A percentile compares a stretch with the other conserved stretches of the same genome.
Conservation (phyloP, 2,797 vertebrate species). For the Harpagifer antarcticus region DNA sequence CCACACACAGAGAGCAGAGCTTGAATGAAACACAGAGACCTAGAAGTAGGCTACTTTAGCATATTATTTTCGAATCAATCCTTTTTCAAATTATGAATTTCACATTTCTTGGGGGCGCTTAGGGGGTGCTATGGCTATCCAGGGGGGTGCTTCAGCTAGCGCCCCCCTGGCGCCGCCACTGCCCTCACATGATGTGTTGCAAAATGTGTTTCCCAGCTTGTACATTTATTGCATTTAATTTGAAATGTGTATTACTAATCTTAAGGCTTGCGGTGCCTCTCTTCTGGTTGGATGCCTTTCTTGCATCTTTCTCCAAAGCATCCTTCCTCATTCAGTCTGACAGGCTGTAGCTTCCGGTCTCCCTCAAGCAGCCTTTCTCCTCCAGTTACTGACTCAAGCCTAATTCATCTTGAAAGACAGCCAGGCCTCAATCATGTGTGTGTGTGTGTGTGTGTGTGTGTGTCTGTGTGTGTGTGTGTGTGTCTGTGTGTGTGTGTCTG, state of each 20-base stretch:
- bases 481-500: slow-evolving; percentile 27
- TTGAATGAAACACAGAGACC: too few relatives aligned
- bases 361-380: slow-evolving; percentile 71
- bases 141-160: too few relatives aligned
- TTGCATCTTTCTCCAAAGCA: slow-evolving; percentile 19
- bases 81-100: too few relatives aligned
- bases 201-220: too few relatives aligned
- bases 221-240: too few relatives aligned
- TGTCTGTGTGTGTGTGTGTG: slow-evolving; percentile 26
- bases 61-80: too few relatives aligned
- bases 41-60: too few relatives aligned
- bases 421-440: slow-evolving; percentile 47
- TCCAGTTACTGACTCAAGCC: slow-evolving; percentile 56
- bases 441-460: slow-evolving; percentile 14
- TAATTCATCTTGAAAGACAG: slow-evolving; percentile 76
- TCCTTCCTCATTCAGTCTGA: slow-evolving; percentile 69
- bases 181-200: too few relatives aligned
- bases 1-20: too few relatives aligned
- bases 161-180: too few relatives aligned
- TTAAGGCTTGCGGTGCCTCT: slow-evolving; percentile 14
- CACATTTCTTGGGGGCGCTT: too few relatives aligned
- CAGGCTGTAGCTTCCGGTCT: slow-evolving; percentile 65
- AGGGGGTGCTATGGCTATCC: too few relatives aligned
- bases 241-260: not conserved
- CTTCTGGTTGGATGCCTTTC: slow-evolving; percentile 51